These are phyloP conservation scores for Drosophila buzzatii DNA, from an alignment of 2,888 invertebrate species.

Conservation along the genomic window DNA sequence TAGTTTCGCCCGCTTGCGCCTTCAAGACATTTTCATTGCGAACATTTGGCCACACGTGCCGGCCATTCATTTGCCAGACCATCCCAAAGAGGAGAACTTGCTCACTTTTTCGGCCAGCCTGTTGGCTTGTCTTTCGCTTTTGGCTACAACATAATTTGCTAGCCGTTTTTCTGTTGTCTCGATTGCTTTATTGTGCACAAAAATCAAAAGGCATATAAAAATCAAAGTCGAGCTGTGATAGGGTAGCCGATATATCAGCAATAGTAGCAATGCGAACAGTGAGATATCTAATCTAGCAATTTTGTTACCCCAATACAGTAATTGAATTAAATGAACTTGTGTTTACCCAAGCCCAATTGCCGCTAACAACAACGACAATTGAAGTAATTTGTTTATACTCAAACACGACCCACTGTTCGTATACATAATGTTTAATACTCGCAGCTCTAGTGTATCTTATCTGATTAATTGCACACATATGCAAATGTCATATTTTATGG, in stretches of 20 bases:
- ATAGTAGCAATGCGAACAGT: not conserved
- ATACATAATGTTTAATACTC: conserved; percentile 54
- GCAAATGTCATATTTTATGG: conserved; percentile 41
- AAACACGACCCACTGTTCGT: conserved; percentile 42
- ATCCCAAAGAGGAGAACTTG: conserved; percentile 32
- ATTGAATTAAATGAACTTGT: conserved; percentile 30
- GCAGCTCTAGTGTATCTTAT: conserved; percentile 31
- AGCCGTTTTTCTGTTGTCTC: conserved; percentile 20
- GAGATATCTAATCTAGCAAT: conserved; percentile 32
- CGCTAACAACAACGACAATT: conserved; percentile 11
- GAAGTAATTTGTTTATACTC: conserved; percentile 38
- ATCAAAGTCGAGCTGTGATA: not conserved
- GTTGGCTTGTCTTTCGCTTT: conserved; percentile 36
- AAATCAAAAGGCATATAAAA: not conserved
- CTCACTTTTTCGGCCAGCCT: conserved; percentile 40
- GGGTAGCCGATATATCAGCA: not conserved
- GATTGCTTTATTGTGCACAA: conserved; percentile 17
- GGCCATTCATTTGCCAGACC: conserved; percentile 67
- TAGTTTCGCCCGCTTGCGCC: conserved; percentile 58
- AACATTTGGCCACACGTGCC: conserved; percentile 77
- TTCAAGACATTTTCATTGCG: conserved; percentile 60
- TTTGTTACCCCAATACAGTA: not conserved
- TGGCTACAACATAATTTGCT: conserved; percentile 61
- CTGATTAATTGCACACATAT: conserved; percentile 27
- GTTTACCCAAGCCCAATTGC: conserved; percentile 15